These are phyloP conservation scores for Peromyscus nudipes DNA, from an alignment of 2,797 vertebrate genomes.

Conservation along the genomic window DNA sequence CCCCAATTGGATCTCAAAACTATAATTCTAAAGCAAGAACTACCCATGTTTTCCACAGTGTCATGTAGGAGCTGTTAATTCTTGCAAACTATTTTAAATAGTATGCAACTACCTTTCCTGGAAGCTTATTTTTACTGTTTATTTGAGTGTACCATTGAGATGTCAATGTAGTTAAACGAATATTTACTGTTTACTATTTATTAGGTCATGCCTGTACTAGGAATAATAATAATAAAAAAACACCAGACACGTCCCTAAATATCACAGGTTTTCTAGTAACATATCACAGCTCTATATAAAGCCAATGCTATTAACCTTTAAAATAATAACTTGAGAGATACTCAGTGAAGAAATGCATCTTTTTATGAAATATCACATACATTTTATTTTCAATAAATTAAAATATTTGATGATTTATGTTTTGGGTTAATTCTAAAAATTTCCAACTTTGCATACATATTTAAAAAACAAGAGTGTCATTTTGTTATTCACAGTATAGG, in stretches of 20 bases:
- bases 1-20: background rate
- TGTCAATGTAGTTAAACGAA: background rate
- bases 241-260: background rate
- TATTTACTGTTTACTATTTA: background rate
- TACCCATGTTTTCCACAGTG: background rate
- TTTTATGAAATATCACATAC: background rate
- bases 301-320: background rate
- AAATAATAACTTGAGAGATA: conserved; percentile 13
- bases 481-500: conserved; percentile 21
- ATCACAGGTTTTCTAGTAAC: background rate
- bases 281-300: background rate
- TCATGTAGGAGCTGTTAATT: background rate
- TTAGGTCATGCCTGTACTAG: background rate
- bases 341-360: conserved; percentile 15
- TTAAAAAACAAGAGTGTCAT: conserved; percentile 1
- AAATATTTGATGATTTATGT: background rate
- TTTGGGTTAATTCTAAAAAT: conserved; percentile 1
- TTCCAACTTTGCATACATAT: background rate
- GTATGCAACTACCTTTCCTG: background rate
- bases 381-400: conserved; percentile 45
- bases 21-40: background rate
- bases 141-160: conserved; percentile 1
- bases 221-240: background rate
- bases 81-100: background rate
- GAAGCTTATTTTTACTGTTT: conserved; percentile 10